phyloP scores from a whole-genome alignment of 2,113 vertebrate genomes.

The Prinia subflava region DNA sequence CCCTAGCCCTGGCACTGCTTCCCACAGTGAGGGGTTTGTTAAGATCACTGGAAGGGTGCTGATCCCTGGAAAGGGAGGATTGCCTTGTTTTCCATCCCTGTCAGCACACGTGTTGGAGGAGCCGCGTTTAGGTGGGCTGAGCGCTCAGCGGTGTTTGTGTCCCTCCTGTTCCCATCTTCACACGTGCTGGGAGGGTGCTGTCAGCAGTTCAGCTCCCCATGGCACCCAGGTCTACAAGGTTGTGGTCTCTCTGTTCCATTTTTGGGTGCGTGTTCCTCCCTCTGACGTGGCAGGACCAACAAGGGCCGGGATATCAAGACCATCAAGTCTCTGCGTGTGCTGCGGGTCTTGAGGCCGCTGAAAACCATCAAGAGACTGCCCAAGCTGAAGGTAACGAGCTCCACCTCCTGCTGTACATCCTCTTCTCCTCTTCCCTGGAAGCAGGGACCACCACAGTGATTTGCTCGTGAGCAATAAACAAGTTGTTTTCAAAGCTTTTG shows the following conservation, averaged over 20 bases:
- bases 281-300: slow-evolving; percentile 77
- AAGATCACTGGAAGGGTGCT: background rate
- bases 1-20: background rate
- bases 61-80: background rate
- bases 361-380: slow-evolving; percentile 98
- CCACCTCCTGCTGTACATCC: background rate
- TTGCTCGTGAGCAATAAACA: background rate
- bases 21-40: background rate
- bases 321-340: slow-evolving; percentile 95
- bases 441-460: fast-evolving
- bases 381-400: slow-evolving; percentile 88
- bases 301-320: slow-evolving; percentile 98
- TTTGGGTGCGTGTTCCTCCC: slow-evolving; percentile 1
- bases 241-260: background rate
- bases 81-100: background rate
- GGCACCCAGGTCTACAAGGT: background rate
- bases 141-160: background rate
- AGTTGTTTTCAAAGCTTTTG: background rate
- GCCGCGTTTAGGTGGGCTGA: background rate
- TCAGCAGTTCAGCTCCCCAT: background rate
- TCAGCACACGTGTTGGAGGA: fast-evolving
- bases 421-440: background rate
- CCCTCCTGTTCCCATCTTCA: background rate
- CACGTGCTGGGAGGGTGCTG: background rate
- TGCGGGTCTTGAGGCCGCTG: slow-evolving; percentile 91